Conservation (phyloP, 2,797 vertebrate species). For the Corythornis leucogaster region DNA sequence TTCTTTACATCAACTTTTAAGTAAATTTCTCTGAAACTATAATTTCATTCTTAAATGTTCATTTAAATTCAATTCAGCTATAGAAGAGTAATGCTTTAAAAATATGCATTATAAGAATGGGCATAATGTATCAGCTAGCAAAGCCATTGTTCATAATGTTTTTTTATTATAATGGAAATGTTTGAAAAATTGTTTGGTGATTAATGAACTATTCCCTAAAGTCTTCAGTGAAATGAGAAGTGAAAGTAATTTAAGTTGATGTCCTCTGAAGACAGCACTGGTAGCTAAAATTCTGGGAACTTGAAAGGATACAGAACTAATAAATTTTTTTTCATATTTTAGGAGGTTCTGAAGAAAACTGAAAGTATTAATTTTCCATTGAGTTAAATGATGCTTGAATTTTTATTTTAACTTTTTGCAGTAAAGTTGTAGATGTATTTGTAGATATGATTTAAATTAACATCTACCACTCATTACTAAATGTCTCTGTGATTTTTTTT, state of each 20-base stretch:
- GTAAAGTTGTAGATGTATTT: background rate
- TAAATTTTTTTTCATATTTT: background rate
- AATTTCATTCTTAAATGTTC: background rate
- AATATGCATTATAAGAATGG: background rate
- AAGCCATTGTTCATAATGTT: background rate
- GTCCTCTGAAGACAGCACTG: background rate
- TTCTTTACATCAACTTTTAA: background rate
- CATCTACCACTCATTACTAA: background rate
- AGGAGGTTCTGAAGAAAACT: background rate
- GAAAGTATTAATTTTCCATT: background rate
- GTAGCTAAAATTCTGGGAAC: background rate
- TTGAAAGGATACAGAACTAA: background rate
- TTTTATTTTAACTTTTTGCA: background rate
- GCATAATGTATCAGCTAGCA: background rate
- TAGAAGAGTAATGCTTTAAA: background rate
- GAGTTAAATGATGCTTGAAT: background rate
- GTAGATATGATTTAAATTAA: background rate
- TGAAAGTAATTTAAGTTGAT: constrained; percentile 3
- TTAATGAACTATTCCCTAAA: background rate
- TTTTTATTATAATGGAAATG: background rate
- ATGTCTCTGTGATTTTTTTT: background rate
- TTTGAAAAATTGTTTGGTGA: background rate
- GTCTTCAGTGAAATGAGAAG: background rate
- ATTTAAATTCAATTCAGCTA: background rate
- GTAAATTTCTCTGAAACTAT: background rate